Base-by-base conservation (phyloP, 1,140 invertebrate species). In the Plodia interpunctella region DNA sequence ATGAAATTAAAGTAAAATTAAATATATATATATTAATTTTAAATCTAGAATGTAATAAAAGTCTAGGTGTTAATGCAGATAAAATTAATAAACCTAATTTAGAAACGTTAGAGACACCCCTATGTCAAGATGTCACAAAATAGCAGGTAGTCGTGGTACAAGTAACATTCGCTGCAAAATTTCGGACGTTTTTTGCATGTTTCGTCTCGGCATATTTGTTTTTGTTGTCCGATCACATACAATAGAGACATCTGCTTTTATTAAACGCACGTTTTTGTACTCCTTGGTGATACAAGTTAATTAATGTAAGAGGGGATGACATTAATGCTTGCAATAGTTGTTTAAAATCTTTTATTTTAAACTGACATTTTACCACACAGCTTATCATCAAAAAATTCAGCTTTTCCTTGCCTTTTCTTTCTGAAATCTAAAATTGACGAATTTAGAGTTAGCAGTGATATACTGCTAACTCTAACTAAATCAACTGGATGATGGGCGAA, bases 71-170 rank as follows among this genome's bases (percentile, higher is more conserved):
- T 6, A 25, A 25, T 6, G 21, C 6, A 3, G 21, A 25, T 32
- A 32, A 38, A n/a, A 53, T 57, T 35, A 30, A 15, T 57, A 44
- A 10, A 15, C 13, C 38, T n/a, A 44, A 44, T 44, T 15, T 44
- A 44, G 15, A 15, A 15, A 15, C 15, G 13, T 15, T 17, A 28
- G 70, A 59, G 65, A 51, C 78, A 87, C 49, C 85, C 85, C 83
- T 88, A 78, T 49, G 65, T 80, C 72, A 85, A 85, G 80, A 81
- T 78, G 82, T 81, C 79, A 80, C 79, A 84, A 82, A 87, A 75
- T 87, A 87, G 85, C 82, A 87, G 82, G 82, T 87, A 85, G 72
- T 71, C 63, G 73, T 72, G 70, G 72, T 73, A 70, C 76, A 71
- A 73, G 67, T 72, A 76, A 74, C 79, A 69, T 78, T 68, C 66